phyloP scores from a whole-genome alignment of 2,113 vertebrate species.

The Corythaixoides concolor region DNA sequence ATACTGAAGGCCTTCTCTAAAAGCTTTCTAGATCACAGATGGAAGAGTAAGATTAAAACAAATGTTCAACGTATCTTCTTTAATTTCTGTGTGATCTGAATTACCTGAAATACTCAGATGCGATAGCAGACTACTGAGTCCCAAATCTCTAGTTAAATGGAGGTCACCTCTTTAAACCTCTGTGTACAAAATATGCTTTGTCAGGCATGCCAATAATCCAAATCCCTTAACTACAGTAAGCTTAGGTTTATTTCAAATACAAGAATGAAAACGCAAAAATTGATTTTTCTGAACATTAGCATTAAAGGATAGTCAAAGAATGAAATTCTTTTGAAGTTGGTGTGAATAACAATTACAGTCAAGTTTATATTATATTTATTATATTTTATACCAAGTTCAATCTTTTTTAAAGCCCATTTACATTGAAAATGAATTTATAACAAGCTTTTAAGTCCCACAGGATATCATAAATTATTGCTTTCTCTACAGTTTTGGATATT shows the following conservation, averaged over 20 bases:
- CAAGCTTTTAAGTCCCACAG: slow-evolving; percentile 25
- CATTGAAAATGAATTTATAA: slow-evolving; percentile 61
- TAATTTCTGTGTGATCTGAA: neutral
- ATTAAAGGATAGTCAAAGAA: slow-evolving; percentile 41
- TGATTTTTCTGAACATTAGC: slow-evolving; percentile 33
- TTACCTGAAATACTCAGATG: neutral
- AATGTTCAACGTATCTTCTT: neutral
- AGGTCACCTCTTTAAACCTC: neutral
- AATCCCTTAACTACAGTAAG: slow-evolving; percentile 34
- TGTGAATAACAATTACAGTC: slow-evolving; percentile 57
- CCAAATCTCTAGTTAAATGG: neutral
- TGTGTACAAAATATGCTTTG: slow-evolving; percentile 16
- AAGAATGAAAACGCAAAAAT: slow-evolving; percentile 8
- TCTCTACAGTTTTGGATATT: neutral
- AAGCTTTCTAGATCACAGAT: neutral
- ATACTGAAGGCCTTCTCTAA: neutral
- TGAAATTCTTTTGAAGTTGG: slow-evolving; percentile 31
- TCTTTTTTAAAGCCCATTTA: slow-evolving; percentile 56
- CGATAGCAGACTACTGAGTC: neutral
- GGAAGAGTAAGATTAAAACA: neutral
- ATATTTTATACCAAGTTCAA: slow-evolving; percentile 27
- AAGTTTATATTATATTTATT: too few species aligned
- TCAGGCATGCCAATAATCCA: slow-evolving; percentile 12
- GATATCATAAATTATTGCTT: slow-evolving; percentile 41
- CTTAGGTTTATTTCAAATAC: slow-evolving; percentile 50